Evolutionary conservation across 2,113 vertebrate species (phyloP).

Genomic region (Lepisosteus osseus): DNA sequence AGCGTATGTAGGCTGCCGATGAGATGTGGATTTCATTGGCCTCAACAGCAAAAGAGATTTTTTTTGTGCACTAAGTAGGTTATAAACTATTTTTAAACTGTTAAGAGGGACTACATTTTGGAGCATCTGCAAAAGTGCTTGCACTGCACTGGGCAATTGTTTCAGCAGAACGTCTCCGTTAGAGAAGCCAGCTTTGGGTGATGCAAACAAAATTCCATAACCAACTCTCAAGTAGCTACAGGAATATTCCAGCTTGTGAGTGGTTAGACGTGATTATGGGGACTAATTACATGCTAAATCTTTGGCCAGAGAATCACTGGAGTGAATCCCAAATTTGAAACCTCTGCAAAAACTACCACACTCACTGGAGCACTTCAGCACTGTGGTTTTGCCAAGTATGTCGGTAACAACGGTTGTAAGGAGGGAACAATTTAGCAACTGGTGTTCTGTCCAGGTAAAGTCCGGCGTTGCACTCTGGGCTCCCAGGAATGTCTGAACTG

Average conservation of each 20-base stretch:
- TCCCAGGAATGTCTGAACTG: too few species aligned
- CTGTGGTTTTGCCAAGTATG: too few species aligned
- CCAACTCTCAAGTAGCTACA: not conserved
- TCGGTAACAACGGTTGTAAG: too few species aligned
- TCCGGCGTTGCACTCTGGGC: too few species aligned
- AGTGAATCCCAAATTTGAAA: not conserved
- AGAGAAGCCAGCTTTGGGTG: not conserved
- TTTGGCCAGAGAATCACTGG: not conserved
- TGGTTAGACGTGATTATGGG: not conserved
- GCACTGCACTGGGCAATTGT: conserved; percentile 9
- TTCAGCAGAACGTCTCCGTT: conserved; percentile 5
- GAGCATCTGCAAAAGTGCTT: conserved; percentile 22
- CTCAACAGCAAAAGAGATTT: not conserved
- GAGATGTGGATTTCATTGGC: too few species aligned
- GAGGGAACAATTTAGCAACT: too few species aligned
- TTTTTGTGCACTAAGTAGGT: not conserved
- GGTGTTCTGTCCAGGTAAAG: too few species aligned
- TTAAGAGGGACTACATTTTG: not conserved
- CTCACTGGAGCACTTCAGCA: not conserved
- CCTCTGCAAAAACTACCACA: not conserved
- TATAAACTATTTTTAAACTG: conserved; percentile 15
- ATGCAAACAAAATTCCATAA: conserved; percentile 7
- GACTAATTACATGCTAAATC: not conserved
- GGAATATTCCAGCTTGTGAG: not conserved
- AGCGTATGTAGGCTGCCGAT: too few species aligned